Percentiles rank a stretch among this genome's conserved stretches.
Conservation (phyloP, 2,797 vertebrate genomes). For the Tympanoctomys barrerae region DNA sequence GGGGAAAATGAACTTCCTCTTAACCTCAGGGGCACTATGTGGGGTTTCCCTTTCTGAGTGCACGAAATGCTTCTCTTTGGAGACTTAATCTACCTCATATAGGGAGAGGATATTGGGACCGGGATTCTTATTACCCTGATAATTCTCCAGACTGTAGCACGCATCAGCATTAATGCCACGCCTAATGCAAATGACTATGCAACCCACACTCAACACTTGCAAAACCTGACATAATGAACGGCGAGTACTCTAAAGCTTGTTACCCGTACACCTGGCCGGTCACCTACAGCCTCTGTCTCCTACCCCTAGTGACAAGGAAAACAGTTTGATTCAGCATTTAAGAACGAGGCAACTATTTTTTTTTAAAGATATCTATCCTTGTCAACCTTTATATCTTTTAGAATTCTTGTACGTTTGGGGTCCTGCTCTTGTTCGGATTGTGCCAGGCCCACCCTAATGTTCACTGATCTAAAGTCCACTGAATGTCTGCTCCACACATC, state of each 20-base stretch:
- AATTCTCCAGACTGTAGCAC: conserved; percentile 56
- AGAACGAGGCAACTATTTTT: not conserved
- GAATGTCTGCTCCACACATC: not conserved
- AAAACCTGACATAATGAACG: conserved; percentile 36
- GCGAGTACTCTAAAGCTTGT: not conserved
- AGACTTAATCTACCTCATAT: conserved; percentile 77
- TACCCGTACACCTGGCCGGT: not conserved
- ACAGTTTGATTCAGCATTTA: not conserved
- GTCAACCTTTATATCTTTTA: not conserved
- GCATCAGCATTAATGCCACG: conserved; percentile 63
- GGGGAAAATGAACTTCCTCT: conserved; percentile 70
- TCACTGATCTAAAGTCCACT: not conserved
- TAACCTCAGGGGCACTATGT: conserved; percentile 72
- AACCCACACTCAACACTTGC: conserved; percentile 56
- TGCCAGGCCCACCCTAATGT: not conserved
- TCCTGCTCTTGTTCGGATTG: not conserved
- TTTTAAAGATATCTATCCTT: not conserved
- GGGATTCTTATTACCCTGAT: conserved; percentile 41
- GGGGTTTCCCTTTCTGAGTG: conserved; percentile 61
- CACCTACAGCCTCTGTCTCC: not conserved
- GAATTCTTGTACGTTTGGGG: not conserved
- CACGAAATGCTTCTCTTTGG: conserved; percentile 58
- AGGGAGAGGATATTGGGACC: conserved; percentile 47
- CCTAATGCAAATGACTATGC: conserved; percentile 56
- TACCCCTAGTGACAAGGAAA: not conserved